Evolutionary conservation across 2,888 invertebrate species (phyloP).

Genomic region (Cylindroiulus punctatus): DNA sequence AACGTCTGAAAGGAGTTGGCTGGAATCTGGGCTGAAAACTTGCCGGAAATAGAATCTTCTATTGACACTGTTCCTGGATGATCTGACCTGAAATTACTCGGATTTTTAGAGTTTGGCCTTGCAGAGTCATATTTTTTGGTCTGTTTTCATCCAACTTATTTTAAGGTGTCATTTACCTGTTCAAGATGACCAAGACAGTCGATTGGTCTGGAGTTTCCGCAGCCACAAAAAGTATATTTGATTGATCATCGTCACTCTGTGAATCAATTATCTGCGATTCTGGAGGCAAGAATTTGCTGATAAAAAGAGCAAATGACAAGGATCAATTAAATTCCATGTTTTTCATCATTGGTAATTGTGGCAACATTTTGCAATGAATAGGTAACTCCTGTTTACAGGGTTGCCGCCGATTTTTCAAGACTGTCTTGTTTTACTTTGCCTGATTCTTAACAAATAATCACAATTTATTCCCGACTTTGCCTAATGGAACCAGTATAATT

Average conservation of each 20-base stretch:
- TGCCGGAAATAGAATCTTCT: background rate
- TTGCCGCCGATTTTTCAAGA: no score
- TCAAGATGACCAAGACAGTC: slow-evolving; percentile 70
- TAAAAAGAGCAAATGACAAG: background rate
- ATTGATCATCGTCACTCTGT: slow-evolving; percentile 63
- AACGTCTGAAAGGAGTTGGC: background rate
- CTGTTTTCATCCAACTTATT: background rate
- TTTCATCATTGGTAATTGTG: no score
- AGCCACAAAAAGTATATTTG: background rate
- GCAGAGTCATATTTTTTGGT: background rate
- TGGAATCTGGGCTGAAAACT: background rate
- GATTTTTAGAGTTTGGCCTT: background rate
- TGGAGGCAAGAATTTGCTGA: slow-evolving; percentile 73
- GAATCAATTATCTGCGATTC: slow-evolving; percentile 69
- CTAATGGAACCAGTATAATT: no score
- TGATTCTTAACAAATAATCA: background rate
- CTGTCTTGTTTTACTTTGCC: no score
- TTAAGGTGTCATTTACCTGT: slow-evolving; percentile 63
- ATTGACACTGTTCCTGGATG: background rate
- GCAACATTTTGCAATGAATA: no score
- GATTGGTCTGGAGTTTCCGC: slow-evolving; percentile 67
- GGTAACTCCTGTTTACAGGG: no score
- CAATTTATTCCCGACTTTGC: no score
- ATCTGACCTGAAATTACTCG: background rate
- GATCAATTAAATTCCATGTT: background rate